Percentiles rank a stretch among this genome's conserved stretches.
phyloP scores from a whole-genome alignment of 37 sponge, comb jelly and placozoan species.

The Amphimedon queenslandica region DNA sequence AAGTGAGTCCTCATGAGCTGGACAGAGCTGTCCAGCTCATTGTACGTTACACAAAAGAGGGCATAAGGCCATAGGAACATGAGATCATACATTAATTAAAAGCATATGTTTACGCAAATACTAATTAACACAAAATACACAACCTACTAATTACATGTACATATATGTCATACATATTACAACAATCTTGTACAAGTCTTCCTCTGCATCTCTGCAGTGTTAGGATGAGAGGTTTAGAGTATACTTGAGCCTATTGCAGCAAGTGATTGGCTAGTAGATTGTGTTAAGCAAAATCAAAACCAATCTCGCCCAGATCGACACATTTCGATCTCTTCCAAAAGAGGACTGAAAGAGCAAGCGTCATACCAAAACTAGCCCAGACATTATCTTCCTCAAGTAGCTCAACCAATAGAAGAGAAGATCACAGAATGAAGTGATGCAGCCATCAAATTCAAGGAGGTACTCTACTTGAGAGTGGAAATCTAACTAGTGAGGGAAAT shows the following conservation, averaged over 20 bases:
- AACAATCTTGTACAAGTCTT: slow-evolving; percentile 63
- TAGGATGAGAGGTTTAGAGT: slow-evolving; percentile 77
- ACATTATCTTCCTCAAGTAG: slow-evolving; percentile 70
- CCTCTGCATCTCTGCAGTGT: slow-evolving; percentile 88
- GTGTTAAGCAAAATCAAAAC: slow-evolving; percentile 75
- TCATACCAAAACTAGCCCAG: slow-evolving; percentile 89
- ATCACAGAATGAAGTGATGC: slow-evolving; percentile 89
- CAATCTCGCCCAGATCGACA: slow-evolving; percentile 88
- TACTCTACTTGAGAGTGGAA: slow-evolving; percentile 97
- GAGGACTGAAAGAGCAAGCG: slow-evolving; percentile 30
- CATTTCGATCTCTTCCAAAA: slow-evolving; percentile 70
- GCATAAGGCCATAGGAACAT: too few relatives aligned
- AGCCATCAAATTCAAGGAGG: slow-evolving; percentile 84
- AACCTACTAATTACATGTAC: too few relatives aligned
- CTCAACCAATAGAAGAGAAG: slow-evolving; percentile 76
- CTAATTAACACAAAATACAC: too few relatives aligned
- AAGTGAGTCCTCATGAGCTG: too few relatives aligned
- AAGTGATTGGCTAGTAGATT: slow-evolving; percentile 48
- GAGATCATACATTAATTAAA: too few relatives aligned
- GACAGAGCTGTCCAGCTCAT: too few relatives aligned
- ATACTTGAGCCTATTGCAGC: slow-evolving; percentile 56
- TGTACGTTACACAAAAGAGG: too few relatives aligned
- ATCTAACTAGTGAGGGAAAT: slow-evolving; percentile 65
- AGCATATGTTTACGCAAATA: too few relatives aligned
- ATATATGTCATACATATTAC: too few relatives aligned